Percentiles rank a stretch among this genome's conserved stretches.
Conservation (phyloP, 2,888 invertebrate genomes). For the Hipparchia semele region DNA sequence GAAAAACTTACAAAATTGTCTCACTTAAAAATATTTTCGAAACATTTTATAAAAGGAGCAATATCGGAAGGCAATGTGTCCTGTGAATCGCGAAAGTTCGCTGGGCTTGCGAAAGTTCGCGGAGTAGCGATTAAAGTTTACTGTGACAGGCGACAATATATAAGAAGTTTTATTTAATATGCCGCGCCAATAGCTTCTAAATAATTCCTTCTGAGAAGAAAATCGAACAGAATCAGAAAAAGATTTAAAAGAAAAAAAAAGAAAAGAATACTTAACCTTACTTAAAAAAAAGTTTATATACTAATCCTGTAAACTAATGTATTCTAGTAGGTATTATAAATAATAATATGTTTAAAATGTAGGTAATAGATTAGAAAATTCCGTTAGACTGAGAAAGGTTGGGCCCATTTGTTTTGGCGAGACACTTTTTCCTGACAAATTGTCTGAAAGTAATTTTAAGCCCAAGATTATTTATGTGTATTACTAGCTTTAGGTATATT, state of each 20-base stretch:
- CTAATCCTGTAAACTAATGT: neutral
- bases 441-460: conserved; percentile 78
- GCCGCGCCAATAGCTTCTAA: neutral
- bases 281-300: too few species aligned
- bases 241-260: too few species aligned
- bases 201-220: neutral
- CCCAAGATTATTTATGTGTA: conserved; percentile 74
- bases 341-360: conserved; percentile 44
- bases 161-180: conserved; percentile 15
- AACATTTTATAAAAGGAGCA: conserved; percentile 31
- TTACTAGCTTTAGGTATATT: conserved; percentile 48
- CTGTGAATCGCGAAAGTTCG: conserved; percentile 33
- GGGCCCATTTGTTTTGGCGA: conserved; percentile 69
- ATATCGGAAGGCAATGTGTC: conserved; percentile 37
- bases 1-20: neutral
- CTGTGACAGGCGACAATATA: conserved; percentile 38
- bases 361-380: conserved; percentile 64
- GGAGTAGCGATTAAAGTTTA: conserved; percentile 38
- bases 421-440: conserved; percentile 77
- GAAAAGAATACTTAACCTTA: too few species aligned
- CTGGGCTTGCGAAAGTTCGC: conserved; percentile 29
- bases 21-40: conserved; percentile 19
- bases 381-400: conserved; percentile 70
- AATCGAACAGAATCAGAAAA: neutral
- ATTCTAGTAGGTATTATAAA: too few species aligned